A percentile compares a stretch with the other conserved stretches of the same genome.
phyloP scores from a whole-genome alignment of 2,113 vertebrate genomes.

The Ammodytes marinus region DNA sequence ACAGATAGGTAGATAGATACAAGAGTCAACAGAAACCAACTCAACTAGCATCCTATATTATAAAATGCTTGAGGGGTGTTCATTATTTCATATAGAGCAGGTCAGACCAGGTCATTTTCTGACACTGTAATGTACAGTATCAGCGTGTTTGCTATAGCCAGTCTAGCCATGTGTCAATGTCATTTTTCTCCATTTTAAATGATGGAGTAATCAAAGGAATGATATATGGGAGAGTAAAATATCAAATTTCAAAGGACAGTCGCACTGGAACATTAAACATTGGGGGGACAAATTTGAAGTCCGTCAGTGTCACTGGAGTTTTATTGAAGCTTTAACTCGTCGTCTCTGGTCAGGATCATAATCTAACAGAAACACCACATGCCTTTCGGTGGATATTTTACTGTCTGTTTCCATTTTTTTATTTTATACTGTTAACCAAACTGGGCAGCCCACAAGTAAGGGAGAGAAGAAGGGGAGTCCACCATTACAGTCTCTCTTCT shows the following conservation, averaged over 20 bases:
- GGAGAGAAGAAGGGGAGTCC: background rate
- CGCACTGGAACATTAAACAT: conserved; percentile 32
- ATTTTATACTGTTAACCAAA: background rate
- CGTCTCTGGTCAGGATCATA: background rate
- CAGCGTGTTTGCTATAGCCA: conserved; percentile 7
- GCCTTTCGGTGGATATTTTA: conserved; percentile 5
- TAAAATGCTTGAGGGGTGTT: conserved; percentile 34
- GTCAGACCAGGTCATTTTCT: conserved; percentile 32
- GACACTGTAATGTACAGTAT: conserved; percentile 20
- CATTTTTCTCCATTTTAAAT: background rate
- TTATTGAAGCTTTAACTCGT: background rate
- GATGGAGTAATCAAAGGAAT: background rate
- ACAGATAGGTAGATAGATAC: background rate
- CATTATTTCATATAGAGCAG: conserved; percentile 35
- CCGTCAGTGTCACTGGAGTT: conserved; percentile 18
- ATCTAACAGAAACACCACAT: background rate
- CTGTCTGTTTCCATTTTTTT: background rate
- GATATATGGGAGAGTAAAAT: conserved; percentile 15
- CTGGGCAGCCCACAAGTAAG: background rate
- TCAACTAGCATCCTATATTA: conserved; percentile 10
- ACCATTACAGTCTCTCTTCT: background rate
- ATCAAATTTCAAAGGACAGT: conserved; percentile 31
- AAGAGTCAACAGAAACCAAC: background rate
- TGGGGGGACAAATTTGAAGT: conserved; percentile 11
- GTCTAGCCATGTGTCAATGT: background rate